phyloP scores from a whole-genome alignment of 2,888 invertebrate genomes.

The Chaitophorus viminalis region DNA sequence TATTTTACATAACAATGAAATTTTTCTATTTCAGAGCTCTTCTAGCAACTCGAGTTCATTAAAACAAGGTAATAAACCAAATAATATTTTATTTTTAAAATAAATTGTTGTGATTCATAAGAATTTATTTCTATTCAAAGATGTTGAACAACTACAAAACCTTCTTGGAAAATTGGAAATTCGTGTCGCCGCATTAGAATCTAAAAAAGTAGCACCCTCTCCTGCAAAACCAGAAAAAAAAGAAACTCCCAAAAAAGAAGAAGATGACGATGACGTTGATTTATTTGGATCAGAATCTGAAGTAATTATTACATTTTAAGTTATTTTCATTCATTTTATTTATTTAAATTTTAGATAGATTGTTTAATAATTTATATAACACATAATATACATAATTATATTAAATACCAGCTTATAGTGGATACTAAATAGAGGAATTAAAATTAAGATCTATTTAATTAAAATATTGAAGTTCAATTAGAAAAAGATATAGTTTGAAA shows the following conservation, averaged over 20 bases:
- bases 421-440: too few species aligned
- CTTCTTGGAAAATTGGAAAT: conserved; percentile 70
- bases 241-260: conserved; percentile 66
- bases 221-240: conserved; percentile 35
- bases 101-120: conserved; percentile 24
- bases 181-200: conserved; percentile 51
- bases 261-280: conserved; percentile 82
- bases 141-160: conserved; percentile 69
- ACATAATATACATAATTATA: too few species aligned
- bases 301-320: conserved; percentile 66
- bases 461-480: too few species aligned
- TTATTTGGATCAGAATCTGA: conserved; percentile 85
- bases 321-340: too few species aligned
- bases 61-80: conserved; percentile 29
- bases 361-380: too few species aligned
- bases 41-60: conserved; percentile 19
- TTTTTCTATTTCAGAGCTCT: conserved; percentile 33
- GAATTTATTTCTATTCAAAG: conserved; percentile 63
- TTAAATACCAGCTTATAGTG: too few species aligned
- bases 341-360: too few species aligned
- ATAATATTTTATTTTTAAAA: conserved; percentile 1
- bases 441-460: too few species aligned
- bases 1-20: not conserved
- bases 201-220: conserved; percentile 31
- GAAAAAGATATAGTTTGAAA: too few species aligned